A percentile compares a stretch with the other conserved stretches of the same genome.
phyloP scores from a whole-genome alignment of 2,113 vertebrate species.

The Poeciliopsis occidentalis region DNA sequence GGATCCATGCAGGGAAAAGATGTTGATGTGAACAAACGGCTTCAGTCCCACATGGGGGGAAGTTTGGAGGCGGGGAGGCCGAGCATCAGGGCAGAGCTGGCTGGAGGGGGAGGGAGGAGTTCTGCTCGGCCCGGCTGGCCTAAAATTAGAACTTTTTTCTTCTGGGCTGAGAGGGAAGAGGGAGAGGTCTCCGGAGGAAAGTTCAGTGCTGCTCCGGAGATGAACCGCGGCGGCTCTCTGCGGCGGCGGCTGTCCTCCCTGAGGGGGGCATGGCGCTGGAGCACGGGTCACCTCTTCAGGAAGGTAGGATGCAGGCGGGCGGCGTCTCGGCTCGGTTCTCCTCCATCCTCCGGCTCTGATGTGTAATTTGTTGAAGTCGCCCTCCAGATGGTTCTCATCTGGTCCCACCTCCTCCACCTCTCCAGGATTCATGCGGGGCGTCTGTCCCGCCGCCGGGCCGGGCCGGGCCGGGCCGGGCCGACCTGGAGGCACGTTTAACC shows the following conservation, averaged over 20 bases:
- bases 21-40: conserved; percentile 29
- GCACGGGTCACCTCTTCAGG: conserved; percentile 81
- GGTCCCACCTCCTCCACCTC: conserved; percentile 32
- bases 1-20: conserved; percentile 20
- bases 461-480: background rate
- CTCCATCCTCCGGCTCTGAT: conserved; percentile 55
- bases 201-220: conserved; percentile 53
- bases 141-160: conserved; percentile 66
- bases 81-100: conserved; percentile 35
- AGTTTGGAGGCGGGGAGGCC: conserved; percentile 41
- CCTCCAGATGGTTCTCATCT: conserved; percentile 85
- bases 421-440: conserved; percentile 6
- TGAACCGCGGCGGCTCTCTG: conserved; percentile 78
- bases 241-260: conserved; percentile 80
- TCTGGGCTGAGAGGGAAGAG: conserved; percentile 45
- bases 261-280: conserved; percentile 82
- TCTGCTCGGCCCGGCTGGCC: conserved; percentile 53
- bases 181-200: conserved; percentile 42
- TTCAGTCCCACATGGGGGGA: conserved; percentile 17
- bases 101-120: conserved; percentile 32
- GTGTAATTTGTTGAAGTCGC: conserved; percentile 80
- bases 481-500: background rate
- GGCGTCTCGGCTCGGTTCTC: background rate
- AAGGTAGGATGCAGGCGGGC: conserved; percentile 65
- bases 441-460: background rate